Base-by-base conservation (phyloP, 2,888 invertebrate genomes). In the Rhingia campestris region DNA sequence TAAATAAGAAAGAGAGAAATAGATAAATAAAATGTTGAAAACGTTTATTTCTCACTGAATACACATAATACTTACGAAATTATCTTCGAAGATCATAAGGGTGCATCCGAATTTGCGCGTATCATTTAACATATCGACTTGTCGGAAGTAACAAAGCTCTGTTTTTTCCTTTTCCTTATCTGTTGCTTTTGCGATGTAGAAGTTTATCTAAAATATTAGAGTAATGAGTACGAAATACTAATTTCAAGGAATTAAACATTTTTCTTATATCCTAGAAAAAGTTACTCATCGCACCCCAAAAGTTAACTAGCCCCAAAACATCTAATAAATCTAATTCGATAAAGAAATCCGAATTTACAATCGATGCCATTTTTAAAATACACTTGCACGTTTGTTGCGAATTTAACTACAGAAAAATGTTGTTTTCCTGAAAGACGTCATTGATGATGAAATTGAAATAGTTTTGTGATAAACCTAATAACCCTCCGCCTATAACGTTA, bases 41-140 rank as follows among this genome's bases (percentile, higher is more conserved):
- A 1, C 9, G 7, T 30, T 3, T 22, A 9, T 49, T 4, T 49
- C 0, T 10, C 9, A 10, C 37, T 35, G 14, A 1, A 0, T 4
- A 9, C 6, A 56, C 3, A 64, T 3, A 41, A 5, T 39, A 88
- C 90, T 89, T 87, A 90, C 90, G 86, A 89, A 89, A 72, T 89
- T 89, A 74, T 90, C 90, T 49, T 90, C 90, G 37, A 90, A 90
- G 30, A 90, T 90, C 91, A 90, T 89, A 10, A 89, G 88, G 2
- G 88, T 88, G 51, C 90, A 90, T 1, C 87, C 88, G 1, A 89
- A 86, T 67, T 88, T 88, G 51, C 88, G 87, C 4, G 87, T 56
- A 4, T 88, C 88, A 41, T 88, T 87, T 37, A 88, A 88, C 49
- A 90, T 85, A 86, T 88, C 89, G 12, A 88, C 86, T 70, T 90